Evolutionary conservation across 2,113 vertebrate species (phyloP).

Genomic region (Pseudorhombus dupliciocellatus): DNA sequence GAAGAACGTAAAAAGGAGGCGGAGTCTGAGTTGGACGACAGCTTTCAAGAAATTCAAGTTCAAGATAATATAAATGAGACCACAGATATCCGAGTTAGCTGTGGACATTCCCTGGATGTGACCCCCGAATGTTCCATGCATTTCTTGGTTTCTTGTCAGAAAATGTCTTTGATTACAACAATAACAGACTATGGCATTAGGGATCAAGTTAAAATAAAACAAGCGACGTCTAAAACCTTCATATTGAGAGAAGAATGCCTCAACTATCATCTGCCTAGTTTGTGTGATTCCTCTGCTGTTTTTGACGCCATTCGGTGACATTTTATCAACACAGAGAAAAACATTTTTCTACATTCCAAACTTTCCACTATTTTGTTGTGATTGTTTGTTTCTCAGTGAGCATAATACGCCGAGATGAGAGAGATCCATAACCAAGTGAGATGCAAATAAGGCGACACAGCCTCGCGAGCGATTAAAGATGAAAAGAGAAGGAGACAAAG

Average conservation of each 20-base stretch:
- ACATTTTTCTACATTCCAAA: constrained; percentile 24
- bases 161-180: too few relatives aligned
- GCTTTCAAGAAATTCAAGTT: background rate
- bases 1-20: constrained; percentile 21
- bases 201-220: constrained; percentile 50
- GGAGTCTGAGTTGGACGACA: constrained; percentile 7
- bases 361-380: constrained; percentile 30
- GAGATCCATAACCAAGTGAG: constrained; percentile 57
- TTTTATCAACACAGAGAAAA: background rate
- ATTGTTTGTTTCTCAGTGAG: constrained; percentile 33
- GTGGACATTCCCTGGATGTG: too few relatives aligned
- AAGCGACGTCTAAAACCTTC: constrained; percentile 49
- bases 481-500: constrained; percentile 69
- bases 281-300: constrained; percentile 20
- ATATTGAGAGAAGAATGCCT: constrained; percentile 17
- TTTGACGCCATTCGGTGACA: constrained; percentile 8
- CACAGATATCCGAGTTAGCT: too few relatives aligned
- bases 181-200: too few relatives aligned
- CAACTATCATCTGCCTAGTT: constrained; percentile 16
- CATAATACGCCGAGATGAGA: constrained; percentile 48
- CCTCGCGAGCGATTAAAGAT: constrained; percentile 71
- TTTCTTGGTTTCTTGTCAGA: too few relatives aligned
- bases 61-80: too few relatives aligned
- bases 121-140: too few relatives aligned
- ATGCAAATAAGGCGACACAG: constrained; percentile 74